Base-by-base conservation (phyloP, 2,113 vertebrate species). In the Vulpes lagopus region DNA sequence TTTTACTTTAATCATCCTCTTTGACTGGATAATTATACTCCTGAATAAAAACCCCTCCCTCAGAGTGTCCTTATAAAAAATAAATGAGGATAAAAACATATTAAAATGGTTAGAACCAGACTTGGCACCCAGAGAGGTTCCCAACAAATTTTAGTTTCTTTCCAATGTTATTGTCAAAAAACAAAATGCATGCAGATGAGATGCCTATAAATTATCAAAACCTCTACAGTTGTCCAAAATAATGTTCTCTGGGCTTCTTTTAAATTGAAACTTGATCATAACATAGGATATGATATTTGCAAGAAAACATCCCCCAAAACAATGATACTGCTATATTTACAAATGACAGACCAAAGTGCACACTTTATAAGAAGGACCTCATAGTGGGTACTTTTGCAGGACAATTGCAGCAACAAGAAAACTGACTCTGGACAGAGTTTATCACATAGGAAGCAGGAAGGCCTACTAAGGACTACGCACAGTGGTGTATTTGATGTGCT, bases 1-100 rank as follows among this genome's bases (percentile, higher is more conserved):
- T 89, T 89, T 71, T 1, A 38, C 11, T 73, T 74, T 78, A 14
- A 74, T 74, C 49, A 71, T 92, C 51, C 16, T 59, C 78, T 86
- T 92, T 91, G 74, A 79, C 79, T 91, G 8, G 35, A 90, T 73
- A 94, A 32, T 89, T 96, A 90, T 30, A 92, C 12, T 87, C 12
- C 43, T 90, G 9, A 90, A 90, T 94, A 90, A 82, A 32, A 95
- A 83, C 35, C 30, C 20, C 35, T 91, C 67, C 62, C 69, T 94
- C 67, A 62, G 59, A 69, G 7, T 94, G 19, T 55, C 81, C 23
- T 95, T 84, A 71, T 93, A 64, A 95, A 96, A 59, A 95, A 64
- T 30, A 94, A 97, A 91, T 55, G 51, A 92, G 30, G 30, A 65
- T 64, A 84, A 84, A 96, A 88, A 83, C 62, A 73, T 27, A 91